phyloP scores from a whole-genome alignment of 2,113 vertebrate species.

The Cathartes aura region DNA sequence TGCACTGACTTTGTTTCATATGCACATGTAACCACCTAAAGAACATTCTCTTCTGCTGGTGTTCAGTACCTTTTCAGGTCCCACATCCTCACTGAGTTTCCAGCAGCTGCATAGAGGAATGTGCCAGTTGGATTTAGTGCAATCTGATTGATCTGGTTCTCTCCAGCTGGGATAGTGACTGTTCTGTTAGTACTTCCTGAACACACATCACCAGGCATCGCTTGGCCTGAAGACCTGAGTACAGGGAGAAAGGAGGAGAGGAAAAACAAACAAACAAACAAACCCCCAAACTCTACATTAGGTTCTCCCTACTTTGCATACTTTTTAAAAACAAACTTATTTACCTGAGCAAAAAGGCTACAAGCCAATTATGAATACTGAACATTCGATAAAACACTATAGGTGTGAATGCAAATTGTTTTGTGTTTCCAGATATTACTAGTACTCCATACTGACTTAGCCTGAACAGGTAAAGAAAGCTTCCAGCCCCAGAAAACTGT shows the following conservation, averaged over 20 bases:
- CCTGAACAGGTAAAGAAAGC: not conserved
- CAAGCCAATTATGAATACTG: not conserved
- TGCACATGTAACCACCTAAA: not conserved
- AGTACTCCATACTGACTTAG: not conserved
- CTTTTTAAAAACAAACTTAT: not conserved
- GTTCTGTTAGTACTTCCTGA: constrained; percentile 83
- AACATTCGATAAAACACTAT: not conserved
- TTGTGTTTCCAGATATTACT: not conserved
- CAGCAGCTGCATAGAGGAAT: constrained; percentile 93
- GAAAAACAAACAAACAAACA: not conserved
- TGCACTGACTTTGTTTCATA: not conserved
- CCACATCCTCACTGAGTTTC: constrained; percentile 96
- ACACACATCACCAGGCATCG: constrained; percentile 86
- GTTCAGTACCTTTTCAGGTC: constrained; percentile 90
- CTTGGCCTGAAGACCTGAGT: constrained; percentile 91
- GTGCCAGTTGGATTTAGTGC: constrained; percentile 90
- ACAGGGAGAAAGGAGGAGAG: not conserved
- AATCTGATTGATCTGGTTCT: constrained; percentile 96
- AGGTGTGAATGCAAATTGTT: not conserved
- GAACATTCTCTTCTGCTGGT: not conserved
- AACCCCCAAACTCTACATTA: not conserved
- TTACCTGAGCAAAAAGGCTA: not conserved
- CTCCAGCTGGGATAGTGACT: constrained; percentile 90
- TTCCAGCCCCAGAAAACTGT: not conserved
- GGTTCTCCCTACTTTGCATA: not conserved